A percentile compares a stretch with the other conserved stretches of the same genome.
Evolutionary conservation across 2,797 vertebrate genomes (phyloP).

Genomic region (Gila robusta): DNA sequence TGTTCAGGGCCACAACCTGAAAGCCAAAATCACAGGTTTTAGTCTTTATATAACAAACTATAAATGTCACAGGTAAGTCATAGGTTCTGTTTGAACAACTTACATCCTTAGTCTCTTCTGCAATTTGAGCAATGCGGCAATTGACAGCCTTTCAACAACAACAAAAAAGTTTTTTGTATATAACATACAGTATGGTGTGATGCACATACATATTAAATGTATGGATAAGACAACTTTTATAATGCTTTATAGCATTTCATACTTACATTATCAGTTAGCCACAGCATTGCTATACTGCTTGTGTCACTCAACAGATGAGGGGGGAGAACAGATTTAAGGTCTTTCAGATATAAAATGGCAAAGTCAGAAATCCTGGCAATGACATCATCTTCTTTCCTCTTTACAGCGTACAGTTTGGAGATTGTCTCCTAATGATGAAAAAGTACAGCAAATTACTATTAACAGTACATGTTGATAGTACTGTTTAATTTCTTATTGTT

Average conservation of each 20-base stretch:
- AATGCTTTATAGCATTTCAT: not conserved
- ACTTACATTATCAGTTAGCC: slow-evolving; percentile 7
- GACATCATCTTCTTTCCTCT: too few relatives aligned
- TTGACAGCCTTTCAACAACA: slow-evolving; percentile 1
- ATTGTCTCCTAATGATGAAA: too few relatives aligned
- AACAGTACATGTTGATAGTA: too few relatives aligned
- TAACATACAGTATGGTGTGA: not conserved
- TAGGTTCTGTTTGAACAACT: not conserved
- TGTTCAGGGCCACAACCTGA: not conserved
- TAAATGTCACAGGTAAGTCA: not conserved
- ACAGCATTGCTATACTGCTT: not conserved
- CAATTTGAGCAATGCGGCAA: slow-evolving; percentile 11
- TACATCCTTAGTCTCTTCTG: slow-evolving; percentile 7
- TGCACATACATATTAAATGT: not conserved
- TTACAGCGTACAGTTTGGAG: too few relatives aligned
- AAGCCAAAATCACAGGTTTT: not conserved
- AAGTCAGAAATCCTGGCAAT: too few relatives aligned
- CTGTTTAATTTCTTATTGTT: too few relatives aligned
- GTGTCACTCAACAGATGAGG: not conserved
- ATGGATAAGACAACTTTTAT: too few relatives aligned
- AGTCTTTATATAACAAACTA: not conserved
- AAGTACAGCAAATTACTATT: too few relatives aligned
- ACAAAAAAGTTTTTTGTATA: not conserved
- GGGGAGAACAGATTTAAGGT: not conserved
- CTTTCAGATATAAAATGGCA: too few relatives aligned